Evolutionary conservation across 1,140 invertebrate species (phyloP), one percentile per base, ranked within the genome.

Genomic region (Papilio polytes): DNA sequence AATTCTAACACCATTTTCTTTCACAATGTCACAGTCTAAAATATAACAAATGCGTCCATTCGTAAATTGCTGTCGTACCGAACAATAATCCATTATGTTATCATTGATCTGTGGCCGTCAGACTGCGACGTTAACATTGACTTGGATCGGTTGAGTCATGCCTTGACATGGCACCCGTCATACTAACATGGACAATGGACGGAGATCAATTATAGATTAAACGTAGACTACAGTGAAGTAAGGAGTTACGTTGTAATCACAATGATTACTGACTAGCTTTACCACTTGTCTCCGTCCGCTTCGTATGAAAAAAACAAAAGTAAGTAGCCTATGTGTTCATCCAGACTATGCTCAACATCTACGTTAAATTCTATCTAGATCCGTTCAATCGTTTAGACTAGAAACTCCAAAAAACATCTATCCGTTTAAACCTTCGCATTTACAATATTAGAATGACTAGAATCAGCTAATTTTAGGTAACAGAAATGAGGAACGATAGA

Each of bases 51-150:
- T 44, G 22, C 26, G 51, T 77, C 26, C n/a, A 77, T 56, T 56
- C 36, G 26, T 53, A 77, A 77, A 77, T 77, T 77, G 74, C n/a
- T 51, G 53, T 53, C 48, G 74, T 56, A 56, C 22, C 18, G 81
- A 78, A 82, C 83, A 81, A 74, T 84, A 80, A 84, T 84, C 81
- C 81, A 82, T 84, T 82, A 80, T 70, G 63, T 66, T 82, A 82
- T 82, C 81, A 76, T 66, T 72, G 76, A 84, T 79, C 81, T 80
- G 80, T 80, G 74, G 77, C 51, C 70, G 53, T 63, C 41, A 73
- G 74, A 82, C 74, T 72, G 80, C 48, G 77, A 82, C 63, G 66
- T 77, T 78, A 59, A 77, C 22, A 56, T 26, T 36, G 78, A 53
- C 78, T 53, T 77, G 63, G 20, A 66, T 76, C 46, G 13, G 63